Evolutionary conservation across 2,888 invertebrate species (phyloP).

Genomic region (Sarcophaga variegata): DNA sequence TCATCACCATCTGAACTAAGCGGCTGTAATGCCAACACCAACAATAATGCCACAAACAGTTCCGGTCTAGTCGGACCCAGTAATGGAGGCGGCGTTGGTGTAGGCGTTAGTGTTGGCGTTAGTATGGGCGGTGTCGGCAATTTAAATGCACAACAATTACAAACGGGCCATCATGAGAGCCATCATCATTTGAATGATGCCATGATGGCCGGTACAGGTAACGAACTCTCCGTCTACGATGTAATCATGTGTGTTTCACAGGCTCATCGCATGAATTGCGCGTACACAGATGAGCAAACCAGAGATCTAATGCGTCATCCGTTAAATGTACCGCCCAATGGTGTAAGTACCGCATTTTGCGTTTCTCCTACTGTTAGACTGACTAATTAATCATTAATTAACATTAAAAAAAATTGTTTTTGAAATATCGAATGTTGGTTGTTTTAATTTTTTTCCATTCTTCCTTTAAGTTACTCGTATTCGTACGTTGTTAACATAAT

Average conservation of each 20-base stretch:
- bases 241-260: constrained; percentile 90
- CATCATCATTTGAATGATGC: constrained; percentile 70
- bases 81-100: constrained; percentile 70
- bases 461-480: background rate
- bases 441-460: background rate
- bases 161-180: constrained; percentile 55
- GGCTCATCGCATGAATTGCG: constrained; percentile 94
- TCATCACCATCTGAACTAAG: constrained; percentile 81
- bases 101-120: constrained; percentile 75
- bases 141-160: constrained; percentile 63
- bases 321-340: constrained; percentile 84
- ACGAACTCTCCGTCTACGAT: constrained; percentile 88
- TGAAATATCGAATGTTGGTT: no score
- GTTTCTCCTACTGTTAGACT: background rate
- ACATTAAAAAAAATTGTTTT: no score
- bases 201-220: constrained; percentile 70
- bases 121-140: constrained; percentile 70
- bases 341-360: constrained; percentile 73
- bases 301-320: constrained; percentile 87
- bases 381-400: no score
- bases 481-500: background rate
- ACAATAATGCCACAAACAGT: constrained; percentile 74
- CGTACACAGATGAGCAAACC: constrained; percentile 93
- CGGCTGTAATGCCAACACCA: constrained; percentile 76
- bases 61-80: constrained; percentile 63